Evolutionary conservation across 2,113 vertebrate genomes (phyloP), one percentile per base, ranked within the genome.

Genomic region (Siniperca chuatsi): DNA sequence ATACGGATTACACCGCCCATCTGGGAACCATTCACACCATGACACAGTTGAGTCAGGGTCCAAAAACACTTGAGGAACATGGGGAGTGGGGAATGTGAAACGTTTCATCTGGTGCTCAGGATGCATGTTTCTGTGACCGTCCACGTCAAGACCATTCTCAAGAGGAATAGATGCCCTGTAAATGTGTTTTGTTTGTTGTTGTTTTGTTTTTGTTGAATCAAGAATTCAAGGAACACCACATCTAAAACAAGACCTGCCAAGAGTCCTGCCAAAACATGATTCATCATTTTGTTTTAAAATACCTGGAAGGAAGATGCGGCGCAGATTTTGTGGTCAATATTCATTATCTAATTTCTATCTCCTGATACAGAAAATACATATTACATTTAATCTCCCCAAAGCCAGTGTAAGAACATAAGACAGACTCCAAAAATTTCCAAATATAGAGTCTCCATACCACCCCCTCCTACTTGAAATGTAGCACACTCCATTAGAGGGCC

Each of bases 401-500:
- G 62, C 67, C 69, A 57, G 60, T 6, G 12, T 40, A 74, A 74
- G 55, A 86, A 81, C 75, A 87, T 40, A 37, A 68, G 42, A 75
- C 60, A 20, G 71, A 81, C 58, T 84, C 66, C 16, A 85, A 74
- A 73, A 79, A 75, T 74, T 85, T 86, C 77, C 77, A 92, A 90
- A 90, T 83, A 89, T 90, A 92, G 81, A 85, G 81, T 78, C 69
- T 76, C 70, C n/a, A 83, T 62, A 72, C 55, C 67, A 60, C 67
- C 50, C 62, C 23, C 50, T 40, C 37, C 61, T 52, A 72, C 85
- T 87, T 72, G 57, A 87, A 91, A 90, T 72, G 87, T 81, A 85
- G 75, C 87, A 84, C 90, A 75, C 88, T 83, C 88, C 82, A 88
- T 93, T 89, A 90, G 86, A 89, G 52, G 87, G 57, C 85, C 86